Evolutionary conservation across 2,113 vertebrate genomes (phyloP), one percentile per base, ranked within the genome.

Genomic region (Aepyceros melampus): DNA sequence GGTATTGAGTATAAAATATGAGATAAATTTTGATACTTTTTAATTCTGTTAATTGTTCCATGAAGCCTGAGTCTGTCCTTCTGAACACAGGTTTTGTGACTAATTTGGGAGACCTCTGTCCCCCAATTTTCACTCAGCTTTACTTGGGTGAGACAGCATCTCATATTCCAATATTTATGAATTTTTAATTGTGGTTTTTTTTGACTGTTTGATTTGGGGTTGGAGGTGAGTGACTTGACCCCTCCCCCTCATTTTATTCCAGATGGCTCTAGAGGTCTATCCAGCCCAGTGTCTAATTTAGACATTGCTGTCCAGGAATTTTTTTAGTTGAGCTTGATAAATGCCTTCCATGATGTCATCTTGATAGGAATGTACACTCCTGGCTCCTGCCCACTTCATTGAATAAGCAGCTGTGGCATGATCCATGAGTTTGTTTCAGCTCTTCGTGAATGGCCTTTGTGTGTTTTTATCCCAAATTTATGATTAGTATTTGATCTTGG

Each of bases 321-420:
- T 78, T 93, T 82, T 82, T 49, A 84, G 64, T 91, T 55, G 23
- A 64, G 21, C 16, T 12, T 87, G 43, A 47, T 40, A 47, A 83
- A 43, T 85, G 82, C 36, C 82, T 97, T 82, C 53, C 25, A 6
- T 76, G 88, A 76, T 31, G 64, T 88, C 47, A 67, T 83, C 67
- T 49, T 95, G 58, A 93, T 12, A 91, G 64, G 53, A 88, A 36
- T 82, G 43, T 84, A 3, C 31, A 49, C 40, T 21, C 16, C 53
- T 27, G 31, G 86, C 95, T 98, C 88, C 91, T 97, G 83, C 81
- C 88, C n/a, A 62, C 78, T 98, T 97, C 88, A 58, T 94, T 97
- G 79, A 96, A 96, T 27, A 56, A 2, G 83, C 64, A 29, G n/a
- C 33, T 36, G 12, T 91, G 29, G 36, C 3, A 1, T 81, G 71